Conservation (phyloP, 2,888 invertebrate genomes). For the Cordilura impudica region DNA sequence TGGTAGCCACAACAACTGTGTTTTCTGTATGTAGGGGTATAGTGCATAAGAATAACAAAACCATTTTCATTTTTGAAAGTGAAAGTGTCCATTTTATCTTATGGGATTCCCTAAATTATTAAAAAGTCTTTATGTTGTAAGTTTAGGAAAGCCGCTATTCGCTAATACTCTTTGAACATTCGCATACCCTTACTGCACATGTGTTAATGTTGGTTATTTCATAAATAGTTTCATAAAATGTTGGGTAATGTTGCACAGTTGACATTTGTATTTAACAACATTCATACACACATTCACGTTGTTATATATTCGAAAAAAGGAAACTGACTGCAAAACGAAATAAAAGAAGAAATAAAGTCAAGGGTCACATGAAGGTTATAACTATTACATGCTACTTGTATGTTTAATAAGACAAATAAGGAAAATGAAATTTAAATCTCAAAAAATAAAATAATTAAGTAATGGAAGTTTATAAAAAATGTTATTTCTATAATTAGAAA, state of each 20-base stretch:
- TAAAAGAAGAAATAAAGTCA: conserved; percentile 33
- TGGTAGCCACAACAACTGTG: too few relatives aligned
- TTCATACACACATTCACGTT: too few relatives aligned
- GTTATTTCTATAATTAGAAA: too few relatives aligned
- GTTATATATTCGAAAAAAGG: conserved; percentile 49
- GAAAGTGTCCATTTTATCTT: too few relatives aligned
- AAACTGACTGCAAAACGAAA: conserved; percentile 20
- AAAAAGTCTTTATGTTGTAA: too few relatives aligned
- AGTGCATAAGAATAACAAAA: too few relatives aligned
- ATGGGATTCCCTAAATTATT: too few relatives aligned
- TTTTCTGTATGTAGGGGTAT: not conserved
- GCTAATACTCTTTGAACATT: too few relatives aligned
- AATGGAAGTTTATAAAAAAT: too few relatives aligned
- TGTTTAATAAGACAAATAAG: not conserved
- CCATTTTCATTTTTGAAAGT: not conserved
- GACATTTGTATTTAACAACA: conserved; percentile 62
- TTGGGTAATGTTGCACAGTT: conserved; percentile 54
- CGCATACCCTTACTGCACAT: too few relatives aligned
- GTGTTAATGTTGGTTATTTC: conserved; percentile 29
- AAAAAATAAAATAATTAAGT: too few relatives aligned
- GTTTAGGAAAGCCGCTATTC: too few relatives aligned
- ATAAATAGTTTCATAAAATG: conserved; percentile 48
- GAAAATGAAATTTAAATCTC: conserved; percentile 1
- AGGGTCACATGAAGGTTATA: conserved; percentile 55
- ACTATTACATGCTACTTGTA: conserved; percentile 35